These are phyloP conservation scores for Aldabrachelys gigantea DNA, from an alignment of 2,113 vertebrate genomes.

Conservation along the genomic window DNA sequence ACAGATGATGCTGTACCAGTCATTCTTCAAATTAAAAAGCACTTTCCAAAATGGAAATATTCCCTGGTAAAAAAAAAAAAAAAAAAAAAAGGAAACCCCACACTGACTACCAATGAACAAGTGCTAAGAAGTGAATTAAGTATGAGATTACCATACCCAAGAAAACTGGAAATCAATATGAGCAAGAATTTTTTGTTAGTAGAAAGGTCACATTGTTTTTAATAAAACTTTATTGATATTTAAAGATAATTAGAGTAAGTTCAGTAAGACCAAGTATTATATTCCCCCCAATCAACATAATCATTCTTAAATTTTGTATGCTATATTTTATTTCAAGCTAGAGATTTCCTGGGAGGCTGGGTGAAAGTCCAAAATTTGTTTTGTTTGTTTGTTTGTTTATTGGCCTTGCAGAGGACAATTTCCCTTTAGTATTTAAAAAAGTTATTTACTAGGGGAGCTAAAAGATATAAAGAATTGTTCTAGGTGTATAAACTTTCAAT, in stretches of 20 bases:
- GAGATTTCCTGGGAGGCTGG: background rate
- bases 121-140: constrained; percentile 13
- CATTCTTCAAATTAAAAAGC: constrained; percentile 20
- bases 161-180: background rate
- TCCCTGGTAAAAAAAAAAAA: background rate
- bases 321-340: background rate
- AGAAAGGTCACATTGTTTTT: background rate
- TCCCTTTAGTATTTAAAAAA: background rate
- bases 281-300: background rate
- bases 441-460: background rate
- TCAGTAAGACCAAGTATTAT: background rate
- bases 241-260: background rate
- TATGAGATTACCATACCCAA: rapidly evolving
- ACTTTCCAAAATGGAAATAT: constrained; percentile 39
- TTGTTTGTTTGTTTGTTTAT: background rate
- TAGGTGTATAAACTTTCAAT: background rate
- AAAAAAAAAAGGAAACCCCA: background rate
- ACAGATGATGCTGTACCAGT: constrained; percentile 3
- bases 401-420: constrained; percentile 44
- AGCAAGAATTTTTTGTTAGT: background rate
- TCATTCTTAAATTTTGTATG: background rate
- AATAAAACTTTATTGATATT: background rate
- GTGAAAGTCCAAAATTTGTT: constrained; percentile 32
- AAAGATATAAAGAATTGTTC: background rate
- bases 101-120: background rate